Evolutionary conservation across 2,888 invertebrate genomes (phyloP), one percentile per base, ranked within the genome.

Genomic region (Dolomedes plantarius): DNA sequence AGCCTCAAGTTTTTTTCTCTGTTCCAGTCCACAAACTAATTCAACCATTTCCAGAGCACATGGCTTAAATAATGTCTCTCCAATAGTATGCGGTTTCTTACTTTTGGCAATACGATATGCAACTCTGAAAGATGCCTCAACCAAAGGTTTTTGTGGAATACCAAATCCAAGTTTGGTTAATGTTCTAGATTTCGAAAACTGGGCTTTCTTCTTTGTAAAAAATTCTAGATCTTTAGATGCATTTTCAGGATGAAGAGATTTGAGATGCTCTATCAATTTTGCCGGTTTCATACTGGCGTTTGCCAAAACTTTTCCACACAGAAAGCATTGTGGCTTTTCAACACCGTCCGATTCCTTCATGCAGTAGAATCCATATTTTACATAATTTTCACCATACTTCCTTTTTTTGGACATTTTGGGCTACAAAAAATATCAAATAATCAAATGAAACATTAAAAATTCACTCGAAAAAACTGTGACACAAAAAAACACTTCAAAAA

Each of bases 71-170:
- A n/a, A 72, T 28, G 68, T 82, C 71, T 82, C 64, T 56, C 71
- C 76, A 76, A 82, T 69, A 41, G 19, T 82, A 56, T 76, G 76
- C 41, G 76, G 71, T 50, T 82, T 82, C 62, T 82, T 82, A n/a
- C 46, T 28, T 71, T 76, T 67, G 69, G 50, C 71, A 62, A 76
- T 82, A 41, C 41, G 41, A 27, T 68, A 76, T 65, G 82, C 75
- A 46, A 76, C 69, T 69, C 77, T 62, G 39, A 50, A 71, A 31
- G 71, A 69, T 28, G 71, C 71, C 27, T 50, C 67, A 50, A 77
- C 36, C 23, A 65, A 41, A 64, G 72, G 50, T 50, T 50, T 50
- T 50, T 50, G 50, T 50, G 50, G 50, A 50, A 50, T 50, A 50
- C 50, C 36, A 36, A 36, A 36, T 36, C 36, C 36, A 36, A 36